Evolutionary conservation across 2,797 vertebrate genomes (phyloP).

Genomic region (Chiroxiphia lanceolata): DNA sequence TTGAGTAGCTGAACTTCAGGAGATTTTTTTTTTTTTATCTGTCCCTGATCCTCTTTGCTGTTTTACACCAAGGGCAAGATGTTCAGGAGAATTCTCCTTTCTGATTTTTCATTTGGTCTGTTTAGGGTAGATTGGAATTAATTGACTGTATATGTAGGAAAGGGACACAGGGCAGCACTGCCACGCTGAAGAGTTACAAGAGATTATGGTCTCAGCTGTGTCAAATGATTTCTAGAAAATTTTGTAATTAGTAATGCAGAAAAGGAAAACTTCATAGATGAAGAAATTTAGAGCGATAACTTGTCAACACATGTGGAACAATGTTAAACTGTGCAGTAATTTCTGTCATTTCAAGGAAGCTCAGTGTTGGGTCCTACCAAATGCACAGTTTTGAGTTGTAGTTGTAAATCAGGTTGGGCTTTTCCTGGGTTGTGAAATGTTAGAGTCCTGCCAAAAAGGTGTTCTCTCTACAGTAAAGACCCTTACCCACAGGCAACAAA

Average conservation of each 20-base stretch:
- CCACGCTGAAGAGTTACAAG: neutral
- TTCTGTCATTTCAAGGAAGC: neutral
- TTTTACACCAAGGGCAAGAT: neutral
- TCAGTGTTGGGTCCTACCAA: neutral
- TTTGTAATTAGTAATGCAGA: neutral
- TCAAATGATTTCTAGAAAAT: neutral
- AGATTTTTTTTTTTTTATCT: neutral
- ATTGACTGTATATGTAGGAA: neutral
- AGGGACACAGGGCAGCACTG: neutral
- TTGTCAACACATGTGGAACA: neutral
- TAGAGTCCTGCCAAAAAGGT: neutral
- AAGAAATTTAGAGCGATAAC: neutral
- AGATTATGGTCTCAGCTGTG: neutral
- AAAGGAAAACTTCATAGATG: neutral
- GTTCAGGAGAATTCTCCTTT: neutral
- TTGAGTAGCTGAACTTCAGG: neutral
- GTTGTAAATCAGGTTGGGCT: neutral
- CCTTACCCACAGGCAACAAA: neutral
- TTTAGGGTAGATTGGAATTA: neutral
- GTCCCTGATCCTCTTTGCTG: neutral
- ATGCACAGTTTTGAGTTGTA: neutral
- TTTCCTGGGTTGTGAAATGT: neutral
- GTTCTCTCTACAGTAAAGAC: neutral
- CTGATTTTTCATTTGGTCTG: neutral
- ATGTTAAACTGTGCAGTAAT: neutral